phyloP scores from a whole-genome alignment of 1,140 invertebrate genomes.

The Mizuhopecten yessoensis region DNA sequence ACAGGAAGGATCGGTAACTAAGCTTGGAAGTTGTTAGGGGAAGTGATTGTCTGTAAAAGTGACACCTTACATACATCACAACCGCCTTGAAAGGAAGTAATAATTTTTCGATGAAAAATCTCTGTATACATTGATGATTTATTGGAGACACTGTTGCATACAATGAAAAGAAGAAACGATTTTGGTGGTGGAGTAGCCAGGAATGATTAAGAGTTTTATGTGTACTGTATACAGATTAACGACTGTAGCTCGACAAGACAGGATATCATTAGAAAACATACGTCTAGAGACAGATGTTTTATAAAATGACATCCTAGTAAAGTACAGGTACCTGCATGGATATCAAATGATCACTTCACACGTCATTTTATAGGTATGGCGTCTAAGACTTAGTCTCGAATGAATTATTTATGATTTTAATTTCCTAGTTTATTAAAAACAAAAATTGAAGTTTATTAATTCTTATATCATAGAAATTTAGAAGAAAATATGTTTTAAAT shows the following conservation, averaged over 20 bases:
- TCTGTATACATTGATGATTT: background rate
- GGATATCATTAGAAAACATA: background rate
- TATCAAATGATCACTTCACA: no score
- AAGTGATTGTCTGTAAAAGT: background rate
- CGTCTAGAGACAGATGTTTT: no score
- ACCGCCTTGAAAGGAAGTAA: background rate
- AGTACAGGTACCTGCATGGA: no score
- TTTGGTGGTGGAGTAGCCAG: background rate
- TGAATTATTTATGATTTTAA: no score
- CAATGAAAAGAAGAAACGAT: background rate
- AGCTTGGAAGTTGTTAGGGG: background rate
- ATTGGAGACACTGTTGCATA: background rate
- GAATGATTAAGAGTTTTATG: background rate
- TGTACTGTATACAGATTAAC: background rate
- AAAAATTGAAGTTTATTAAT: no score
- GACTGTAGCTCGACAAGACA: background rate
- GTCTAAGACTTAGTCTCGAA: no score
- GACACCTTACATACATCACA: background rate
- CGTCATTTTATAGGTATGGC: no score
- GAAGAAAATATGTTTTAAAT: no score
- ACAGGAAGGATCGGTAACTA: background rate
- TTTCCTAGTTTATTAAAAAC: no score
- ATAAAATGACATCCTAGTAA: no score
- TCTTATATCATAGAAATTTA: no score
- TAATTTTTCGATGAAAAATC: background rate